Percentiles rank a stretch among this genome's conserved stretches.
Evolutionary conservation across 2,113 vertebrate species (phyloP).

Genomic region (Cynopterus brachyotis): DNA sequence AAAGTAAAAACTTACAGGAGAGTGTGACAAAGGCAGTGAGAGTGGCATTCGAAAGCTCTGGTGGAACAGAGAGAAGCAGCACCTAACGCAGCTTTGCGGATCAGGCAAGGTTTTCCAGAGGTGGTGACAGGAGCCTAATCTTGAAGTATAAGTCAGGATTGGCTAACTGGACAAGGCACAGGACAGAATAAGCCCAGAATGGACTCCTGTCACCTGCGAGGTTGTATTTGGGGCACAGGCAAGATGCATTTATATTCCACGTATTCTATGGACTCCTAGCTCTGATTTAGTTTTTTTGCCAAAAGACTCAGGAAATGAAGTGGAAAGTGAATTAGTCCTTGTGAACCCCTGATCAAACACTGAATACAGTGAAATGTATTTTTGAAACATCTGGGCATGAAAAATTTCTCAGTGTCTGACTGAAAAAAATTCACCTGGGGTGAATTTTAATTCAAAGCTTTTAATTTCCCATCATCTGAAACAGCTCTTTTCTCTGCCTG

Average conservation of each 20-base stretch:
- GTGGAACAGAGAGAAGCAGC: background rate
- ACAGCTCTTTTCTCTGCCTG: background rate
- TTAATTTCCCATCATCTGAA: conserved; percentile 27
- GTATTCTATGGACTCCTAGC: background rate
- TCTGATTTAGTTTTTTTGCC: background rate
- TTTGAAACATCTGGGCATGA: background rate
- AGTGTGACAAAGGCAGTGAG: background rate
- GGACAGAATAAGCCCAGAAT: background rate
- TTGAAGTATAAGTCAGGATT: background rate
- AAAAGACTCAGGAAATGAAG: background rate
- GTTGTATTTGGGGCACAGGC: background rate
- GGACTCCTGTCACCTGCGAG: background rate
- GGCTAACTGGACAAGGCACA: background rate
- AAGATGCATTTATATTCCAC: background rate
- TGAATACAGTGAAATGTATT: background rate
- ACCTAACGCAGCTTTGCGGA: background rate
- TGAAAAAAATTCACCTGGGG: background rate
- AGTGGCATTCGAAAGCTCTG: background rate
- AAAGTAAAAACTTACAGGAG: background rate
- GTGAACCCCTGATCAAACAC: background rate
- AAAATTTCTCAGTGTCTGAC: background rate
- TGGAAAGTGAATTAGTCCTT: background rate
- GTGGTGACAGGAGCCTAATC: background rate
- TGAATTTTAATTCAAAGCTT: conserved; percentile 49
- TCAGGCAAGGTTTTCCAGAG: background rate